Evolutionary conservation across 2,113 vertebrate species (phyloP), one percentile per base, ranked within the genome.

Genomic region (Oncorhynchus clarkii): DNA sequence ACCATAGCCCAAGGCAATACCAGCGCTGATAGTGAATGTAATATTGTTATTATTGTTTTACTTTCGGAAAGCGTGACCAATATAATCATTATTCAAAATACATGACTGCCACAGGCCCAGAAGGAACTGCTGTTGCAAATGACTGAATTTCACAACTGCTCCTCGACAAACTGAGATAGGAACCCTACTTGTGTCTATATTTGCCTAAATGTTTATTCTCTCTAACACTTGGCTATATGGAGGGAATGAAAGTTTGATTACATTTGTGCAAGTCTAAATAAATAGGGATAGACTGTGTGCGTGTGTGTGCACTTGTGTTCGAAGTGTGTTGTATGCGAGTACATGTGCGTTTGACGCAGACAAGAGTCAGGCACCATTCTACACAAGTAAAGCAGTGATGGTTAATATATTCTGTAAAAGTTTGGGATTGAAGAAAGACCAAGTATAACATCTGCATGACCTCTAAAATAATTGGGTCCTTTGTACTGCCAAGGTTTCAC

Each of bases 11-110:
- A 64, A 74, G 85, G 90, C 87, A 74, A 71, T 31, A 27, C 24
- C 65, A 73, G 70, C 75, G 57, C 83, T 85, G 67, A 79, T 78
- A 78, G 70, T 49, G 67, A 64, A 70, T 79, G 79, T 78, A 69
- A 22, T 78, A 76, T 80, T 76, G 71, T 69, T 81, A 78, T 79
- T 70, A 79, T 69, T 83, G 86, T 84, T 88, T 89, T 81, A 88
- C 65, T 89, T 90, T 90, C 86, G 81, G 84, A 86, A 79, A 82
- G 78, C 78, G 74, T 76, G 78, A 83, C 83, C 80, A 81, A 78
- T 79, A 75, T 85, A 75, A 87, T 90, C 86, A 84, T 87, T 82
- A 80, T 89, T 85, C 82, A 87, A 88, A 86, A 84, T 87, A 73
- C 73, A 65, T 78, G 76, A 31, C 83, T 76, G 86, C 80, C 80